Base-by-base conservation (phyloP, 2,113 vertebrate species). In the Rhea americana region DNA sequence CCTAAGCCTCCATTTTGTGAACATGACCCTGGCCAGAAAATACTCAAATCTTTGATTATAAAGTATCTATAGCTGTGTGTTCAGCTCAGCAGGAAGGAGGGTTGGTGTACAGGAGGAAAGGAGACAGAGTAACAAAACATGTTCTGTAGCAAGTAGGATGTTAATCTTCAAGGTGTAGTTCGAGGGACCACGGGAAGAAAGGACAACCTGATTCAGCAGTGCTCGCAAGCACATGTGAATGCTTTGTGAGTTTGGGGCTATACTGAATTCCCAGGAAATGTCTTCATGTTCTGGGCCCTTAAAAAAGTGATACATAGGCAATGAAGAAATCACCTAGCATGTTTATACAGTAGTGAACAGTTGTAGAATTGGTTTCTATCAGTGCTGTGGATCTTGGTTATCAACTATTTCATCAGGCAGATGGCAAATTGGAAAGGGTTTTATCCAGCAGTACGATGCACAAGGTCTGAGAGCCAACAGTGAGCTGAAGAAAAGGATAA, bases 31-130 rank as follows among this genome's bases (percentile, higher is more conserved):
- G 86, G 74, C 88, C 83, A 90, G 88, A 81, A 93, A 79, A 84
- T 66, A 85, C 37, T 88, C 45, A 72, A 61, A 90, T 59, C 55
- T 50, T 18, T 59, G 91, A 71, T 93, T 82, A 89, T 47, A 74
- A 86, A 65, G 39, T 82, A 86, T 71, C 35, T 75, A 37, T 58
- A 78, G 76, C 1, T 3, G 35, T 85, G 53, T 91, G 79, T 90
- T 87, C 82, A 83, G 19, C 79, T 88, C 82, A 28, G 82, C 81
- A 68, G 82, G 82, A 92, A 79, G 41, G 71, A 89, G 63, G 50
- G 26, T 12, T 77, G 85, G 26, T 93, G 72, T 82, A 32, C 93
- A 94, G 51, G 47, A 50, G 14, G 25, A n/a, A 92, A 88, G 32
- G n/a, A 92, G 76, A 56, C 48, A 72, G 47, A 82, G 55, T 68